Evolutionary conservation across 1,140 invertebrate species (phyloP), one percentile per base, ranked within the genome.

Genomic region (Meloidogyne floridensis): DNA sequence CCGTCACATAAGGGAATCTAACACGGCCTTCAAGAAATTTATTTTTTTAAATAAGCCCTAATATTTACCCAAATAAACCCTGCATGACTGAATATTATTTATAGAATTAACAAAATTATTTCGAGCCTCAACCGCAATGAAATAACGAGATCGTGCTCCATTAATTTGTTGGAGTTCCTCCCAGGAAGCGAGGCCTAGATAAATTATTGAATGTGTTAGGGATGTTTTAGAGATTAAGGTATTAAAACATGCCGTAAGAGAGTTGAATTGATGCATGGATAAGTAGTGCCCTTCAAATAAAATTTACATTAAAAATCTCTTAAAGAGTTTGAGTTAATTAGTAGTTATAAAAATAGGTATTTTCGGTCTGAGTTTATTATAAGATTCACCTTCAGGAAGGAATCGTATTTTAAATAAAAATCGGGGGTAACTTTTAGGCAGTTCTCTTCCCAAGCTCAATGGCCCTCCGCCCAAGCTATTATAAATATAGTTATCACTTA

Each of bases 1-100:
- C 87, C n/a, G 91, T 92, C 81, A 92, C 93, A 86, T 93, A 93
- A 0, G 93, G 93, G 82, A 93, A 93, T 81, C 92, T 86, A 11
- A 93, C 92, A n/a, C 79, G 78, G 18, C 84, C 83, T 82, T 65
- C 7, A 47, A 32, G 32, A 32, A 32, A 47, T 47, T 20, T 80
- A 9, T 77, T 15, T n/a, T 43, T 71, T 20, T 53, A 56, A 32
- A 42, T 6, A 32, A 43, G 53, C n/a, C 79, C 10, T 7, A 42
- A 42, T 43, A 20, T 80, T 91, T 91, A 8, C 90, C 91, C 43
- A 93, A 89, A 86, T 93, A 92, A 6, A 91, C 83, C 77, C 93
- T 92, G 43, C 92, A 92, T 32, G 90, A 91, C 76, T 91, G 90
- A 11, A 93, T 90, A 87, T 93, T 93, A 82, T 93, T 91, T 8